Evolutionary conservation across 2,113 vertebrate species (phyloP).

Genomic region (Grus americana): DNA sequence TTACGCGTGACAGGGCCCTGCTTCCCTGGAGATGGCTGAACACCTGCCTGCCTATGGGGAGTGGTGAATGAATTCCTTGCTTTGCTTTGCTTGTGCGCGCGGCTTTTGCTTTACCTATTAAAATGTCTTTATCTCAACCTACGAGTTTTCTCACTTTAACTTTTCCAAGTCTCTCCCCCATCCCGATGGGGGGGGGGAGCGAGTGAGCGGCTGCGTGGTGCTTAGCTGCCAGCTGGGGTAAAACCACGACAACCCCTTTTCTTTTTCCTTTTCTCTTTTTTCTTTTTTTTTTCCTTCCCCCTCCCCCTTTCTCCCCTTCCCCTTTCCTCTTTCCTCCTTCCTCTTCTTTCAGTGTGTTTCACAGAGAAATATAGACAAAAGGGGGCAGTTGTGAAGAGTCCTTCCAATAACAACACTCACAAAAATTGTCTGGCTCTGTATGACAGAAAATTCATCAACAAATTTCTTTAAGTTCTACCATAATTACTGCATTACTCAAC

Average conservation of each 20-base stretch:
- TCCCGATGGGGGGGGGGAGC: too few species aligned
- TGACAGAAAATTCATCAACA: neutral
- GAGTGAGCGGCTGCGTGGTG: too few species aligned
- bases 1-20: too few species aligned
- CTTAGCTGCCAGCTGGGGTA: too few species aligned
- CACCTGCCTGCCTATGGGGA: too few species aligned
- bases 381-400: neutral
- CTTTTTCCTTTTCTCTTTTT: neutral
- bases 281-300: neutral
- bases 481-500: neutral
- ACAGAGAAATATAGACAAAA: neutral
- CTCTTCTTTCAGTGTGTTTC: neutral
- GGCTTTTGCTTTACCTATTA: too few species aligned
- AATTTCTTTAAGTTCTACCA: neutral
- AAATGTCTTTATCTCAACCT: too few species aligned
- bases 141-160: too few species aligned
- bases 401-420: neutral
- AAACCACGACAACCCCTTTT: neutral
- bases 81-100: too few species aligned
- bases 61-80: too few species aligned
- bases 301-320: rapidly evolving
- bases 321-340: neutral
- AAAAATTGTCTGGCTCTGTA: neutral
- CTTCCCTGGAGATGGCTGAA: too few species aligned
- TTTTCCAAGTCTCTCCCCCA: too few species aligned